Evolutionary conservation across 2,113 vertebrate genomes (phyloP).

Genomic region (Pimephales promelas): DNA sequence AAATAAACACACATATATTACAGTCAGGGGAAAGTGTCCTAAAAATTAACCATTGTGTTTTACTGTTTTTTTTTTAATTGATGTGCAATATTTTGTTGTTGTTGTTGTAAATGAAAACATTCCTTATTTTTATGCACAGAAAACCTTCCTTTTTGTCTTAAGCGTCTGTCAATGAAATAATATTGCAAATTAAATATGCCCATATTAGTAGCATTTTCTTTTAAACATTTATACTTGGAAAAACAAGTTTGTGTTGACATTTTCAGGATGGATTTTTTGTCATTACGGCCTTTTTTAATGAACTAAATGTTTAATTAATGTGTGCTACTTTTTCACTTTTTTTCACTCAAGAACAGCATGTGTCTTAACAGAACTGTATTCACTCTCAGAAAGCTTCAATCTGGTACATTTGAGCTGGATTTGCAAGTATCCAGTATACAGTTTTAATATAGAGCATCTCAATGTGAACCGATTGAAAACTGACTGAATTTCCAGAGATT

Average conservation of each 20-base stretch:
- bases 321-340: constrained; percentile 27
- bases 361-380: constrained; percentile 19
- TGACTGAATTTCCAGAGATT: background rate
- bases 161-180: constrained; percentile 19
- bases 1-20: background rate
- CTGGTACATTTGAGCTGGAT: background rate
- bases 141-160: constrained; percentile 31
- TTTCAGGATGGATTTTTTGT: background rate
- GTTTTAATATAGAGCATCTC: background rate
- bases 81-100: constrained; percentile 37
- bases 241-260: constrained; percentile 18
- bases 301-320: constrained; percentile 11
- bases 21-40: background rate
- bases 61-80: background rate
- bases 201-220: constrained; percentile 37
- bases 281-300: constrained; percentile 14
- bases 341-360: constrained; percentile 11
- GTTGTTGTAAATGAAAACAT: constrained; percentile 37
- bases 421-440: background rate
- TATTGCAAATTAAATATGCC: constrained; percentile 28
- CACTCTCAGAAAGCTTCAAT: background rate
- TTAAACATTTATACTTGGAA: constrained; percentile 53
- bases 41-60: background rate
- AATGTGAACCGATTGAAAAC: background rate
- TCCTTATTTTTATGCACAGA: constrained; percentile 41